Conservation (phyloP, 2,888 invertebrate species). For the Zhuqinia jingwanae region DNA sequence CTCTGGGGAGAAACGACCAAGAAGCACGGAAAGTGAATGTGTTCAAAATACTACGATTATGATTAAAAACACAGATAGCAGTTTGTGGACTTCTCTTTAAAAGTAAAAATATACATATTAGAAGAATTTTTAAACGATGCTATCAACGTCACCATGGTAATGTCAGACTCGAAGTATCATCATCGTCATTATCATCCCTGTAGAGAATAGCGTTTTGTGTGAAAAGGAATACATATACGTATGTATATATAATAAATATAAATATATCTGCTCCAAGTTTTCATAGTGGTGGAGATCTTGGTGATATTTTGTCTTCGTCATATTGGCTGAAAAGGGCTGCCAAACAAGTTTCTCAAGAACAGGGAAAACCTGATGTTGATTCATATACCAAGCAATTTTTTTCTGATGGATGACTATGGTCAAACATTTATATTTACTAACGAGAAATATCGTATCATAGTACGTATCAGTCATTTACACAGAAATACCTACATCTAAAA, state of each 20-base stretch:
- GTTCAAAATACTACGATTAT: background rate
- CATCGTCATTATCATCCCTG: conserved; percentile 9
- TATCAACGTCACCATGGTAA: background rate
- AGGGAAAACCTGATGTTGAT: conserved; percentile 70
- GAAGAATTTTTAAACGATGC: background rate
- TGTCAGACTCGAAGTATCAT: background rate
- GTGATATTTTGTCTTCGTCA: conserved; percentile 7
- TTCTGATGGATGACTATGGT: conserved; percentile 11
- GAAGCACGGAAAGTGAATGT: background rate
- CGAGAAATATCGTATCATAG: background rate
- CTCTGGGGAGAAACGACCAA: background rate
- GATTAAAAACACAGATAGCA: background rate
- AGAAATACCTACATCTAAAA: background rate
- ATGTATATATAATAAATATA: too few species aligned
- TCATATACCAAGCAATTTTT: conserved; percentile 9
- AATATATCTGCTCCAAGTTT: too few species aligned
- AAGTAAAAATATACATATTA: background rate
- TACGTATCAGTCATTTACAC: background rate
- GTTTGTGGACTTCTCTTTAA: background rate
- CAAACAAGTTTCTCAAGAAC: conserved; percentile 75
- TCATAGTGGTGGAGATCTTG: background rate
- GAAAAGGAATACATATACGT: background rate
- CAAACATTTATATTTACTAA: background rate
- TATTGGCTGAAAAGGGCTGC: conserved; percentile 66
- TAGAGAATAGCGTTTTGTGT: background rate